Evolutionary conservation across 2,888 invertebrate species (phyloP), one percentile per base, ranked within the genome.

Genomic region (Diplazon laetatorius): DNA sequence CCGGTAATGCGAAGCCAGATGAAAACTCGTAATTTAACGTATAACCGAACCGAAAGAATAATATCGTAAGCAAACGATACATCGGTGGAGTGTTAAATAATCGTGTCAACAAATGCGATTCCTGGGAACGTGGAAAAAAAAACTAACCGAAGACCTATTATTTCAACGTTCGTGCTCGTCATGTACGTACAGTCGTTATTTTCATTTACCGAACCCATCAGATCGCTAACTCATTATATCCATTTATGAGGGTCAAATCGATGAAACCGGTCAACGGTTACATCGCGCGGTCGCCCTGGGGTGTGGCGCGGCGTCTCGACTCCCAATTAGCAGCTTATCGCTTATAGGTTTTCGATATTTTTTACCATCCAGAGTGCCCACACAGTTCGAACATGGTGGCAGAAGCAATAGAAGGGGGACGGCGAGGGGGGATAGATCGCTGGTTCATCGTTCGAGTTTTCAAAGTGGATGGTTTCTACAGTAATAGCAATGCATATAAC

Each of bases 251-350:
- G 71, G 70, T 68, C 60, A 68, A 77, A 80, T 80, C 80, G 74
- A 80, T 78, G 80, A 48, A 73, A 68, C 57, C 59, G 75, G 16
- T 39, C 62, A 68, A 74, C 62, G 65, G 66, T 71, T 76, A 79
- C 76, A 75, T 68, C 60, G 73, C 46, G 66, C 3, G 22, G 18
- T n/a, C 3, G 14, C 2, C 25, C 22, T 9, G 50, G 50, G 37
- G 48, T 39, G 80, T 85, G 87, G 84, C 85, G 85, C 85, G 87
- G 74, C 48, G 89, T 89, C 89, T 89, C 86, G 87, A 82, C 85
- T 85, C 82, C 86, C 88, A 90, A 90, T 90, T 89, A 90, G 87
- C 89, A 86, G 85, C 87, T 89, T 88, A 89, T 88, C 87, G 88
- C 86, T 86, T 89, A 89, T 89, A 87, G 87, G 85, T 88, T 89